Base-by-base conservation (phyloP, 2,797 vertebrate species). In the Acanthopagrus latus region DNA sequence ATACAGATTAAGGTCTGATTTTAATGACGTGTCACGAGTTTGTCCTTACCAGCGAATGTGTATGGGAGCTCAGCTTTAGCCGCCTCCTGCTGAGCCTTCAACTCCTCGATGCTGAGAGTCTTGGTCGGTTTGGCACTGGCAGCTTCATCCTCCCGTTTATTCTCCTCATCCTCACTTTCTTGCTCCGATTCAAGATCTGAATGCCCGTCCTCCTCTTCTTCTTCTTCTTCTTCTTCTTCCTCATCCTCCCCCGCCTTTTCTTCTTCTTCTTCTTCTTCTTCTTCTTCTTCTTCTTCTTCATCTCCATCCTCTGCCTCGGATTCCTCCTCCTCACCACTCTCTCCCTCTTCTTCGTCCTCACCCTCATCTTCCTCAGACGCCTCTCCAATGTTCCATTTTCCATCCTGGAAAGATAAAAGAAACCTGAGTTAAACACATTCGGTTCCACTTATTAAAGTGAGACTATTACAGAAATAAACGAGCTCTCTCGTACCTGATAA, bases 41-140 rank as follows among this genome's bases (percentile, higher is more conserved):
- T 21, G 56, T 25, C 20, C 20, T 85, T 91, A 99, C 98, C 97
- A 77, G 91, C n/a, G 71, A 98, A 98, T 0, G 94, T 97, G 81
- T 96, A 98, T 0, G 98, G 97, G n/a, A 99, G 96, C 80, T 99
- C 97, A 3, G 94, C 79, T 66, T 90, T 82, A 16, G 95, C 95
- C 2, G 93, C 94, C 20, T 94, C 91, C 70, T 93, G 92, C 59
- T 81, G 71, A 0, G 77, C 86, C 66, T 90, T 92, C 50, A 75
- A 76, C 55, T 93, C 86, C 8, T 94, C 91, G 66, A 91, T 69
- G n/a, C 57, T 83, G 12, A 84, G 64, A 16, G 2, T 48, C 21
- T 63, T 46, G 68, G 68, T 65, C 1, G 64, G 55, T 65, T 88
- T 51, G 25, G 51, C 8, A 2, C 44, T 54, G 8, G 38, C 2